Evolutionary conservation across 2,888 invertebrate species (phyloP).

Genomic region (Lasiommata megera): DNA sequence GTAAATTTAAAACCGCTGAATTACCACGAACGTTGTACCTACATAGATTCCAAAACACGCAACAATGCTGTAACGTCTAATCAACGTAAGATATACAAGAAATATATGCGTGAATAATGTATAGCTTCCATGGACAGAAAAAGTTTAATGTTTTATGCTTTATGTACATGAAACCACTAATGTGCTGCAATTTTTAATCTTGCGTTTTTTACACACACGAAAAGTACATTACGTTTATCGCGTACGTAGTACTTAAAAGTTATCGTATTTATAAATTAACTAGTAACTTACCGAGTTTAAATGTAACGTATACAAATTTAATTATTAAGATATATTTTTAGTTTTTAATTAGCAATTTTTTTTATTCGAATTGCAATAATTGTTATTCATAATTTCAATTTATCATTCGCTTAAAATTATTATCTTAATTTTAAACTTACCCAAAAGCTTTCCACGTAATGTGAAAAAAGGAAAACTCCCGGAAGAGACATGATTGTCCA

Average conservation of each 20-base stretch:
- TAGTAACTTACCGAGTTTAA: background rate
- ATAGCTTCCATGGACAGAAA: conserved; percentile 45
- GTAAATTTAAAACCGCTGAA: conserved; percentile 26
- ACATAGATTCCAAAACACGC: conserved; percentile 58
- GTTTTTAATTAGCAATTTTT: background rate
- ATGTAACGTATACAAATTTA: background rate
- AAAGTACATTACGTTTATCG: conserved; percentile 11
- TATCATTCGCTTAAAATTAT: background rate
- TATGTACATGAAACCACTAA: conserved; percentile 26
- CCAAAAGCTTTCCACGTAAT: conserved; percentile 76
- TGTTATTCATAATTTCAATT: background rate
- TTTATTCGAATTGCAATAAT: background rate
- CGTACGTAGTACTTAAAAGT: conserved; percentile 6
- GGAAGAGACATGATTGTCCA: conserved; percentile 68
- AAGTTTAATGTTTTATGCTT: conserved; percentile 33
- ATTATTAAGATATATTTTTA: background rate
- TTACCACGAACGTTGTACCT: conserved; percentile 28
- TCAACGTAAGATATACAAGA: conserved; percentile 56
- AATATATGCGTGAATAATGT: conserved; percentile 58
- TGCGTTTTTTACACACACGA: conserved; percentile 17
- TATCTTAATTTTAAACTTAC: conserved; percentile 50
- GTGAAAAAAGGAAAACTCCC: conserved; percentile 69
- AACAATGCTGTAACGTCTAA: conserved; percentile 55
- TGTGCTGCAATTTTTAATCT: conserved; percentile 27
- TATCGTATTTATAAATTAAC: background rate